Conservation (phyloP, 2,113 vertebrate species). For the Dicrurus megarhynchus region DNA sequence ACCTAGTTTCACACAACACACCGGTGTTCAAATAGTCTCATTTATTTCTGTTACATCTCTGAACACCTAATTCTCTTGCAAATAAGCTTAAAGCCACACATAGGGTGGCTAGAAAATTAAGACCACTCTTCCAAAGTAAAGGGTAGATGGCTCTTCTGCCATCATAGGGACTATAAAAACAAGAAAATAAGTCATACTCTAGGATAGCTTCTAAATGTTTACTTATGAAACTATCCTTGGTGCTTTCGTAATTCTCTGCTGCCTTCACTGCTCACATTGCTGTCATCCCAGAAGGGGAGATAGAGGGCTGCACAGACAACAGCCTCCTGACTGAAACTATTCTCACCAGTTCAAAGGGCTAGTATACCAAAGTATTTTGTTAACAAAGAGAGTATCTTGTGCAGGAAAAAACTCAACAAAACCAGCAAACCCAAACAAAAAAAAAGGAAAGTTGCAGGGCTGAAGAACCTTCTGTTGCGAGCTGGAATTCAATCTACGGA, state of each 20-base stretch:
- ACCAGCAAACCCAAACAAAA: not conserved
- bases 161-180: not conserved
- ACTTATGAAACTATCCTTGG: not conserved
- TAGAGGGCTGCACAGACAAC: not conserved
- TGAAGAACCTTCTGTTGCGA: not conserved
- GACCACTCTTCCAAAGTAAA: not conserved
- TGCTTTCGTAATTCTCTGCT: not conserved
- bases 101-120: not conserved
- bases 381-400: not conserved
- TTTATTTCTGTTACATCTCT: not conserved
- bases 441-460: not conserved
- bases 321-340: not conserved
- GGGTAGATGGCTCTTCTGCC: not conserved
- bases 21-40: not conserved
- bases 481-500: not conserved
- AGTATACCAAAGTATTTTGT: not conserved
- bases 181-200: not conserved
- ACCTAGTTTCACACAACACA: not conserved
- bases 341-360: not conserved
- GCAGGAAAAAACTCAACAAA: not conserved
- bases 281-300: not conserved
- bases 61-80: not conserved
- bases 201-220: not conserved
- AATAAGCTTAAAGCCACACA: not conserved
- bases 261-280: not conserved